A percentile compares a stretch with the other conserved stretches of the same genome.
Conservation (phyloP, 2,113 vertebrate genomes). For the Alosa alosa region DNA sequence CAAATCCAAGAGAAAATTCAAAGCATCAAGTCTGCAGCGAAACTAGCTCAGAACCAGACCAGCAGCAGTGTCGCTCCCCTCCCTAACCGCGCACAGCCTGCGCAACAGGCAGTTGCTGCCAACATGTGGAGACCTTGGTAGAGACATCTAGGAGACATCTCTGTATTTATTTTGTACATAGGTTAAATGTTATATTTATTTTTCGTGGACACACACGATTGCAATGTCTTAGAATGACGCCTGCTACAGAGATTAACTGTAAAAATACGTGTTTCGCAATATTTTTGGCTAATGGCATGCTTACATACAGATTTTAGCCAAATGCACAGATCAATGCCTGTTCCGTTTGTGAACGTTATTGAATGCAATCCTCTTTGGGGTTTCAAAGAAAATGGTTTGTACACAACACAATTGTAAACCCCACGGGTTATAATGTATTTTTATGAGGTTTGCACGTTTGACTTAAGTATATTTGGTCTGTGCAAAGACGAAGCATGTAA, state of each 20-base stretch:
- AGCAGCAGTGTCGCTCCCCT: conserved; percentile 12
- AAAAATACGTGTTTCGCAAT: conserved; percentile 27
- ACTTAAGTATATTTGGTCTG: conserved; percentile 76
- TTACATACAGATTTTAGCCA: conserved; percentile 21
- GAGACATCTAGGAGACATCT: conserved; percentile 15
- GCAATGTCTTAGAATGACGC: conserved; percentile 14
- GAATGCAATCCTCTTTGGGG: conserved; percentile 79
- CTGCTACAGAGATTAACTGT: conserved; percentile 32
- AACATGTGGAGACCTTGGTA: conserved; percentile 76
- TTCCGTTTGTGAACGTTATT: conserved; percentile 52
- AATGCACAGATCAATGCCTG: conserved; percentile 65
- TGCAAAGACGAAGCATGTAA: conserved; percentile 73
- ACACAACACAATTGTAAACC: conserved; percentile 78
- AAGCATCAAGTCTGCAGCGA: conserved; percentile 58
- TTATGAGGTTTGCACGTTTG: conserved; percentile 76
- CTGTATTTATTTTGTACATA: conserved; percentile 27
- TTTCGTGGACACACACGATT: neutral
- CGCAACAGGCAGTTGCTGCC: conserved; percentile 29
- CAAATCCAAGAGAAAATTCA: conserved; percentile 61
- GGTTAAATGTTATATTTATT: conserved; percentile 20
- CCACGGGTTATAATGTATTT: conserved; percentile 68
- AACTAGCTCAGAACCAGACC: conserved; percentile 43
- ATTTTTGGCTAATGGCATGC: conserved; percentile 41
- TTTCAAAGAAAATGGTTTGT: conserved; percentile 72
- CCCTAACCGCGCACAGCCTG: conserved; percentile 23